Evolutionary conservation across 2,888 invertebrate genomes (phyloP), one percentile per base, ranked within the genome.

Genomic region (Megalurothrips usitatus): DNA sequence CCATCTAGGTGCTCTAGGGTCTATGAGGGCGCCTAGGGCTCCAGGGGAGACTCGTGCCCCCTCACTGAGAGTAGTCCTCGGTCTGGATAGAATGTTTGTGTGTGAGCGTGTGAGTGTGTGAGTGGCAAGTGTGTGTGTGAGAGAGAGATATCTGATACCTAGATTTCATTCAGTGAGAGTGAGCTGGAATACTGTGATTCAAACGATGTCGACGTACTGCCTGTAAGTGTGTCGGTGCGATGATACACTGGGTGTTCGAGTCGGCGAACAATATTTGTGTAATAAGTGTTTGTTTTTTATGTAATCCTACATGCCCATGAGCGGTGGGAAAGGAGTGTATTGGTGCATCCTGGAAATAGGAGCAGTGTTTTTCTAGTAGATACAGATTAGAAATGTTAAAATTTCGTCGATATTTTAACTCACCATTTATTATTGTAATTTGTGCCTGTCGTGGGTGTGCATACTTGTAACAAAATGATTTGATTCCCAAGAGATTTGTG

Each of bases 351-450:
- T 75, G 26, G 8, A 75, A 19, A 75, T 26, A 26, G 23, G 23
- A 75, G 68, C 12, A 43, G 68, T 11, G 9, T 75, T 26, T 26
- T 23, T 26, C n/a, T 58, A 14, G 58, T 8, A 43, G 34, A 43
- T 43, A 58, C 58, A 58, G 58, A 58, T 6, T 58, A 58, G 58
- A 58, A 58, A 17, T n/a, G 8, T 75, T 75, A 75, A 75, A 75
- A 26, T 75, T n/a, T 23, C 26, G 23, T 75, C 26, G 68, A 75
- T 75, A 26, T 75, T 75, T 75, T 75, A 75, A 75, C 68, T 75
- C 68, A 75, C 68, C 68, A 75, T 75, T 75, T 26, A 75, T 58
- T 58, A 19, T 75, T 75, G 68, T 75, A 75, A 75, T 75, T 75
- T 26, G 68, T 75, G 68, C 68, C 68, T 75, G 23, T 75, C 26